A percentile compares a stretch with the other conserved stretches of the same genome.
phyloP scores from a whole-genome alignment of 2,113 vertebrate species.

The Lycaon pictus region DNA sequence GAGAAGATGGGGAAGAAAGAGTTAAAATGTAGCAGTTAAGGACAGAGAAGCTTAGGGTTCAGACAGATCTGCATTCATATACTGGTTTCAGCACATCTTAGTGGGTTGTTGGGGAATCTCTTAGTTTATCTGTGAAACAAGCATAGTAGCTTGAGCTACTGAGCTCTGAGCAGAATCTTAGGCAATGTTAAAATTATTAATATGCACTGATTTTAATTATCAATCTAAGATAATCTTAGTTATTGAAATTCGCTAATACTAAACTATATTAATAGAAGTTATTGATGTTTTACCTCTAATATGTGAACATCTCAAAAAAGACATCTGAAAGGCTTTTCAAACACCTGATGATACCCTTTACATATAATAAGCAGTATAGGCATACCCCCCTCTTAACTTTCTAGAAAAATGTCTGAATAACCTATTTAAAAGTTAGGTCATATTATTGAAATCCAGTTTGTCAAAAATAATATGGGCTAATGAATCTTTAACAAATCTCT shows the following conservation, averaged over 20 bases:
- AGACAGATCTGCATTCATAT: neutral
- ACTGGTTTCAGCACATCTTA: neutral
- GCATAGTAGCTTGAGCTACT: neutral
- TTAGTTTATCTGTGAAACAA: conserved; percentile 42
- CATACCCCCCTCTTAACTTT: neutral
- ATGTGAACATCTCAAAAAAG: neutral
- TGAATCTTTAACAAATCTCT: neutral
- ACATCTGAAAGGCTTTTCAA: neutral
- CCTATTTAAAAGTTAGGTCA: neutral
- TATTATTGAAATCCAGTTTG: neutral
- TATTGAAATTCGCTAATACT: neutral
- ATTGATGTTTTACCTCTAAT: neutral
- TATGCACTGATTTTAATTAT: conserved; percentile 17
- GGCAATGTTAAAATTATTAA: neutral
- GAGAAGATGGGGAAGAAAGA: neutral
- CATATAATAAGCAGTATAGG: neutral
- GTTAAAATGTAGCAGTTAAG: neutral
- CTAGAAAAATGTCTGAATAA: conserved; percentile 23
- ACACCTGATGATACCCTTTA: neutral
- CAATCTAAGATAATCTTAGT: neutral
- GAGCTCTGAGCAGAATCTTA: conserved; percentile 2
- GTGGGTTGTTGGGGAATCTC: neutral
- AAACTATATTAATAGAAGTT: neutral
- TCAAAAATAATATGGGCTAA: conserved; percentile 13
- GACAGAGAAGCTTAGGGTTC: neutral